Evolutionary conservation across 2,797 vertebrate genomes (phyloP), one percentile per base, ranked within the genome.

Genomic region (Phylloscopus collybita): DNA sequence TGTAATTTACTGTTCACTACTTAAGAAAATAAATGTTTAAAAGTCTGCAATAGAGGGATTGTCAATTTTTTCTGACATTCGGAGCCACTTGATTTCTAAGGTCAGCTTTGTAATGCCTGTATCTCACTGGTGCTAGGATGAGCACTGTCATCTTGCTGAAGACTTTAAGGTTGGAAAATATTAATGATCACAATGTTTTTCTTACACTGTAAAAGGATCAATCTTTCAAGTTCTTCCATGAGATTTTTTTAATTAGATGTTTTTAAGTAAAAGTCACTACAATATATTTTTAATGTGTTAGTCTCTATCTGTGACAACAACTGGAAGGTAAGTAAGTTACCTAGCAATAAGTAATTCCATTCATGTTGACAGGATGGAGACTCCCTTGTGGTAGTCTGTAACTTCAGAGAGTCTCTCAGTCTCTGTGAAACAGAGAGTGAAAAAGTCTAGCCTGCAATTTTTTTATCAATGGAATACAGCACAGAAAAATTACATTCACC

Each of bases 381-480:
- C 3, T 65, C 80, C 54, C 13, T 10, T 73, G 32, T 71, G 67
- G 71, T 79, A 76, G 4, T 54, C 69, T 82, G 27, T 51, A 64
- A 34, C 26, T 82, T 93, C 56, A 65, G 57, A 79, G 26, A 64
- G 9, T 49, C 14, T 20, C 25, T 18, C 44, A 53, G 36, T 45
- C 60, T 82, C 59, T 57, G 13, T 70, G 75, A 95, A 93, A 69
- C 0, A 6, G 23, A 57, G 73, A 90, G 66, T 72, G 12, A 84
- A 74, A 84, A 84, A 15, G 13, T 23, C 42, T 57, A 79, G 51
- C 14, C 26, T 73, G 21, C 4, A 62, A 30, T 34, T 86, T 78
- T 83, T 88, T 93, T 85, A 73, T 92, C 81, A 94, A 29, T 85
- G 64, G 66, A 92, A 70, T 49, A 64, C 20, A 82, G 66, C 60